Conservation (phyloP, 30 jellyfish, hydroid and myxozoan species). For the Aurelia sp. region DNA sequence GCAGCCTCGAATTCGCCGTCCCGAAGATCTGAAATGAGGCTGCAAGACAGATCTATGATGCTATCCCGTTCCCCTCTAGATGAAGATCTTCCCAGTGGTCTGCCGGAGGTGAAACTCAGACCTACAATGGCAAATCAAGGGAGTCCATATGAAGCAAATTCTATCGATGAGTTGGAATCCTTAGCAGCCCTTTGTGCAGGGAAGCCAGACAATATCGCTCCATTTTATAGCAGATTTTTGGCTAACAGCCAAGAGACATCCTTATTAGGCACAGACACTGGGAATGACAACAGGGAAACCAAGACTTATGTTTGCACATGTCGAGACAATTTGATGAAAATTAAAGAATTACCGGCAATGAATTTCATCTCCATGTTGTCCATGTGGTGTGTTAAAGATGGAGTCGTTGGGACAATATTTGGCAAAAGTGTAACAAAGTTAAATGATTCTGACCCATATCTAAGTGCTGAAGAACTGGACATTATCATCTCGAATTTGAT, state of each 20-base stretch:
- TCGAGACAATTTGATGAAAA: neutral
- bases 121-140: neutral
- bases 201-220: too few species aligned
- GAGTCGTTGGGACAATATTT: slow-evolving; percentile 18
- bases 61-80: neutral
- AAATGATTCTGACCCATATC: neutral
- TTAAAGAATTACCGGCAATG: slow-evolving; percentile 4
- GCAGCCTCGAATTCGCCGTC: too few species aligned
- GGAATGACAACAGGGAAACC: neutral
- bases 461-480: slow-evolving; percentile 24
- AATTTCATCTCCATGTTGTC: slow-evolving; percentile 18
- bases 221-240: neutral
- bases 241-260: neutral
- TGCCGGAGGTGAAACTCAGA: neutral
- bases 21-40: too few species aligned
- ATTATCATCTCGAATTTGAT: neutral
- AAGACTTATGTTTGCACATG: neutral
- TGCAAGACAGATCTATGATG: too few species aligned
- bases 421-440: neutral
- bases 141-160: neutral
- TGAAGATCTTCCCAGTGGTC: neutral
- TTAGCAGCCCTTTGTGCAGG: neutral
- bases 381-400: neutral
- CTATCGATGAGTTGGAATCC: neutral
- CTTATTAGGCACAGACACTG: neutral